These are phyloP conservation scores for Phrixothrix hirtus DNA, from an alignment of 2,888 invertebrate genomes.

Conservation along the genomic window DNA sequence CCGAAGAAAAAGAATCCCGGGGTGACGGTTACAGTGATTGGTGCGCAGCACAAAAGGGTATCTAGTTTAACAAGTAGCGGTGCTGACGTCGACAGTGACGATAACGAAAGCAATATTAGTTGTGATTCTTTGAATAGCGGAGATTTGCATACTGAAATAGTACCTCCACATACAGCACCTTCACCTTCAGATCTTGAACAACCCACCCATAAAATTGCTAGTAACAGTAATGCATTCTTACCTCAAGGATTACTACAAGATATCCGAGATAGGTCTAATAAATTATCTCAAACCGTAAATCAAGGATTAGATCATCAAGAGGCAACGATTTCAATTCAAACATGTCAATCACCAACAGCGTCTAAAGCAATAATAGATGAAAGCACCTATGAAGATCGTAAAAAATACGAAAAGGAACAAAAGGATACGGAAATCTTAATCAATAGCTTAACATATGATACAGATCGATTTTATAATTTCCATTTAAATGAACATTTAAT, in stretches of 20 bases:
- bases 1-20: constrained; percentile 64
- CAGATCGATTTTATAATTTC: constrained; percentile 81
- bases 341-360: constrained; percentile 31
- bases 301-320: constrained; percentile 6
- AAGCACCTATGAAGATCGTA: constrained; percentile 70
- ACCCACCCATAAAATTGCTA: constrained; percentile 49
- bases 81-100: constrained; percentile 69
- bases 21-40: constrained; percentile 63
- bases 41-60: constrained; percentile 59
- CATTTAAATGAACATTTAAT: constrained; percentile 75
- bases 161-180: constrained; percentile 33
- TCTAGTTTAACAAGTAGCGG: constrained; percentile 66
- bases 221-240: constrained; percentile 59
- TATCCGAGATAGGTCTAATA: constrained; percentile 67
- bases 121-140: constrained; percentile 81
- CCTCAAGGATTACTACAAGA: constrained; percentile 71
- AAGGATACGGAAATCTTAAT: constrained; percentile 56
- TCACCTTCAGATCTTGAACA: constrained; percentile 20
- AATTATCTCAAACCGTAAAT: constrained; percentile 51
- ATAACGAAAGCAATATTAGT: constrained; percentile 74
- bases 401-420: constrained; percentile 57
- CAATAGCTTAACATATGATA: constrained; percentile 66
- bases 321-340: constrained; percentile 6
- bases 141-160: constrained; percentile 57
- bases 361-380: constrained; percentile 59